A percentile compares a stretch with the other conserved stretches of the same genome.
Evolutionary conservation across 2,888 invertebrate species (phyloP).

Genomic region (Phyllotreta cruciferae): DNA sequence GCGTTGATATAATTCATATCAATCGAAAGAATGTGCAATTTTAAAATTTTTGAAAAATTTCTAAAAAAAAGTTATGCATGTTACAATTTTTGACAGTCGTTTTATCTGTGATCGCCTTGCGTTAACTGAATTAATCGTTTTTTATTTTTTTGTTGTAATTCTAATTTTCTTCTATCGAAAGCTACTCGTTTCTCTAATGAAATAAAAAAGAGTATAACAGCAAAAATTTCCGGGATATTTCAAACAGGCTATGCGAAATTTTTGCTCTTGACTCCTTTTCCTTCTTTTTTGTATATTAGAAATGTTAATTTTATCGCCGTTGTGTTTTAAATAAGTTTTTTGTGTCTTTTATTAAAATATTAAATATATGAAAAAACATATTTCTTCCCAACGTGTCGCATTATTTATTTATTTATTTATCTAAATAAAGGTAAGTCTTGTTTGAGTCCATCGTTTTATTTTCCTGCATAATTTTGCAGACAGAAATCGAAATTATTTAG

Average conservation of each 20-base stretch:
- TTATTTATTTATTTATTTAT: slow-evolving; percentile 43
- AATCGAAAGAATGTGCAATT: slow-evolving; percentile 60
- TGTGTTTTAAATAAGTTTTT: slow-evolving; percentile 57
- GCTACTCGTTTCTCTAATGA: slow-evolving; percentile 26
- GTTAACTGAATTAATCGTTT: slow-evolving; percentile 49
- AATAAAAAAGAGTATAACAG: neutral
- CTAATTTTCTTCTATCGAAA: slow-evolving; percentile 49
- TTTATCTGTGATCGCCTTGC: slow-evolving; percentile 60
- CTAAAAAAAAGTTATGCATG: slow-evolving; percentile 56
- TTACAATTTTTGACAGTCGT: slow-evolving; percentile 59
- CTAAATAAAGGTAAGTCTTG: slow-evolving; percentile 43
- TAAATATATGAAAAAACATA: slow-evolving; percentile 52
- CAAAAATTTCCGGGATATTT: no score
- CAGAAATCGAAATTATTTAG: slow-evolving; percentile 7
- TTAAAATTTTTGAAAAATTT: slow-evolving; percentile 53
- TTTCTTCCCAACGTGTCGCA: slow-evolving; percentile 44
- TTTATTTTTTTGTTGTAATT: slow-evolving; percentile 36
- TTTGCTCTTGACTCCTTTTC: neutral
- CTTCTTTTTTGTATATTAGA: slow-evolving; percentile 9
- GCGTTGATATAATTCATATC: slow-evolving; percentile 62
- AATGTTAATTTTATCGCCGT: slow-evolving; percentile 51
- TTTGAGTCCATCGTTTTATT: slow-evolving; percentile 33
- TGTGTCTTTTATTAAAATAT: slow-evolving; percentile 51
- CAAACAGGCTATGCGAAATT: no score
- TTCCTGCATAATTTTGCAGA: neutral